phyloP scores from a whole-genome alignment of 2,888 invertebrate species.

The Drosophila nr. perissopoda region DNA sequence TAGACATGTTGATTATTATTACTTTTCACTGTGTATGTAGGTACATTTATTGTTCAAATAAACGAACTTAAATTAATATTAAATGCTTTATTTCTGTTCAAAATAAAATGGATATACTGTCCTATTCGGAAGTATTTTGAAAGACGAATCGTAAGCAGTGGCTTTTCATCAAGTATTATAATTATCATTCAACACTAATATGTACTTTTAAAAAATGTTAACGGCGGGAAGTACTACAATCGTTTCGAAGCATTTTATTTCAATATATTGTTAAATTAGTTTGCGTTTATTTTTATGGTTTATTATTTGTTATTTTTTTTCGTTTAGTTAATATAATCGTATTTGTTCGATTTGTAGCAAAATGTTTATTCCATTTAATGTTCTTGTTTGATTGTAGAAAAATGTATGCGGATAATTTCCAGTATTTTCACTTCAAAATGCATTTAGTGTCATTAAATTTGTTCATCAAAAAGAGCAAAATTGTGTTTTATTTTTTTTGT shows the following conservation, averaged over 20 bases:
- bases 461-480: conserved; percentile 70
- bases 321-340: conserved; percentile 58
- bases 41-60: conserved; percentile 34
- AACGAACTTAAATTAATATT: conserved; percentile 21
- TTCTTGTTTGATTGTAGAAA: conserved; percentile 73
- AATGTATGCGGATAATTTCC: conserved; percentile 58
- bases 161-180: conserved; percentile 35
- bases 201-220: conserved; percentile 65
- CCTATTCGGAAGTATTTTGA: conserved; percentile 62
- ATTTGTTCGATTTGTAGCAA: conserved; percentile 68
- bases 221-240: conserved; percentile 82
- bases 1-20: conserved; percentile 37
- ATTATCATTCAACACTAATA: conserved; percentile 49
- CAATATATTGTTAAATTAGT: conserved; percentile 25
- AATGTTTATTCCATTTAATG: conserved; percentile 54
- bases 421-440: conserved; percentile 51
- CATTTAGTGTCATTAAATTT: conserved; percentile 51
- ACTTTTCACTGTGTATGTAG: conserved; percentile 22
- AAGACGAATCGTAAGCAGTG: conserved; percentile 66
- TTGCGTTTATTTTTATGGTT: conserved; percentile 35
- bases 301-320: conserved; percentile 11
- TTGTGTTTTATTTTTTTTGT: conserved; percentile 46
- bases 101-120: conserved; percentile 30
- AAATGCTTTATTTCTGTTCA: conserved; percentile 9
- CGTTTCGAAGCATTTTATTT: conserved; percentile 65